Percentiles rank a stretch among this genome's conserved stretches.
Conservation (phyloP, 2,888 invertebrate species). For the Epirrhoe alternata region DNA sequence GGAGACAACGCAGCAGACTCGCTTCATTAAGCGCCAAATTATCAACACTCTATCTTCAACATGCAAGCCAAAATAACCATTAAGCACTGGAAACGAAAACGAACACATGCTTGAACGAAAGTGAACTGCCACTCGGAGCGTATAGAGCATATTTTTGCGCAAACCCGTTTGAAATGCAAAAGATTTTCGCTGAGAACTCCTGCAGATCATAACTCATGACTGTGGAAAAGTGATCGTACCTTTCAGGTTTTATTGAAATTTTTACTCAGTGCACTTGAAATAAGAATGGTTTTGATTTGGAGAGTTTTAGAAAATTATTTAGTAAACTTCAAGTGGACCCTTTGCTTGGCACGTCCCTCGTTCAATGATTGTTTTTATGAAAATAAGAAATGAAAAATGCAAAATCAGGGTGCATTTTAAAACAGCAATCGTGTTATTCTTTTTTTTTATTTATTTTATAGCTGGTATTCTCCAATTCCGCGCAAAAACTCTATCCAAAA, state of each 20-base stretch:
- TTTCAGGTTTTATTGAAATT: conserved; percentile 42
- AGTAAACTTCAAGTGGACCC: conserved; percentile 67
- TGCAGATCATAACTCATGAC: conserved; percentile 75
- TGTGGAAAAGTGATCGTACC: conserved; percentile 65
- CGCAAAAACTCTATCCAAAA: conserved; percentile 29
- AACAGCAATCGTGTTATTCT: conserved; percentile 39
- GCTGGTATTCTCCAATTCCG: conserved; percentile 41
- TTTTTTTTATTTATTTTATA: conserved; percentile 37
- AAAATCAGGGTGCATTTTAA: conserved; percentile 71
- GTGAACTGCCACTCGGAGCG: conserved; percentile 50
- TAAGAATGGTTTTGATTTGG: conserved; percentile 36
- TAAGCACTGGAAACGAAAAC: conserved; percentile 57
- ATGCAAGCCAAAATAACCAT: conserved; percentile 74
- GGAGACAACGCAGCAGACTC: conserved; percentile 71
- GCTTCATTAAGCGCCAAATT: conserved; percentile 83
- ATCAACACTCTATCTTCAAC: conserved; percentile 71
- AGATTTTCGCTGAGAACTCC: conserved; percentile 67
- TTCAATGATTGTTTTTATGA: conserved; percentile 80
- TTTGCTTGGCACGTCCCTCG: conserved; percentile 64
- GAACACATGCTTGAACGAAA: conserved; percentile 49
- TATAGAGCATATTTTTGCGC: conserved; percentile 67
- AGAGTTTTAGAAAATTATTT: conserved; percentile 52
- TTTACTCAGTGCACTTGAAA: conserved; percentile 33
- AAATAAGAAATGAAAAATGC: conserved; percentile 66
- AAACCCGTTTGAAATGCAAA: conserved; percentile 56